phyloP scores from a whole-genome alignment of 2,888 invertebrate species.

The Iphiclides podalirius region DNA sequence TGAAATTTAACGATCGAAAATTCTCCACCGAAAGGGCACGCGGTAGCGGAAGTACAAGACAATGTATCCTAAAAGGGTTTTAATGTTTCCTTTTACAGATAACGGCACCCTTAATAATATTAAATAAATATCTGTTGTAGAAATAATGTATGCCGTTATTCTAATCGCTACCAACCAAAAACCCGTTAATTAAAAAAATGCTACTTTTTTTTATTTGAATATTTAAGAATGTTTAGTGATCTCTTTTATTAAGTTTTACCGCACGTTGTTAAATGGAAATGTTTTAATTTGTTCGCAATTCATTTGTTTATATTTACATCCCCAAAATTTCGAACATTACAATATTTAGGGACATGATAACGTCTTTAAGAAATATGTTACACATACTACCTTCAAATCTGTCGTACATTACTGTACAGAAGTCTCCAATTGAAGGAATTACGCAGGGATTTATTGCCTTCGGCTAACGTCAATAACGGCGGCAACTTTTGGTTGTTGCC shows the following conservation, averaged over 20 bases:
- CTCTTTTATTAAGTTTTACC: too few species aligned
- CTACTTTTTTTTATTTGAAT: too few species aligned
- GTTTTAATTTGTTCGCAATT: too few species aligned
- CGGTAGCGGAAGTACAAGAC: not conserved
- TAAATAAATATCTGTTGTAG: not conserved
- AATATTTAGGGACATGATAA: too few species aligned
- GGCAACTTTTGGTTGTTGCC: not conserved
- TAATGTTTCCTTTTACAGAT: not conserved
- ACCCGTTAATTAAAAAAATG: too few species aligned
- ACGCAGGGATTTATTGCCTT: not conserved
- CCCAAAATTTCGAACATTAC: too few species aligned
- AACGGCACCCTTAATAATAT: not conserved
- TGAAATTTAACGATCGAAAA: not conserved
- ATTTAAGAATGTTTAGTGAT: too few species aligned
- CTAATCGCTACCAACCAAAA: too few species aligned
- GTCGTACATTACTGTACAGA: not conserved
- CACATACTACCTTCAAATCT: too few species aligned
- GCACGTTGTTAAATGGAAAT: too few species aligned
- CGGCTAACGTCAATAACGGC: not conserved
- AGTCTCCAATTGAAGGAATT: not conserved
- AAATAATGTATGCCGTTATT: not conserved
- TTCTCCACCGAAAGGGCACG: not conserved
- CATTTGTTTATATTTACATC: too few species aligned
- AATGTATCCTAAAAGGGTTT: constrained; percentile 1
- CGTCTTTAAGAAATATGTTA: too few species aligned